Evolutionary conservation across 2,888 invertebrate genomes (phyloP), one percentile per base, ranked within the genome.

Genomic region (Platynereis dumerilii): DNA sequence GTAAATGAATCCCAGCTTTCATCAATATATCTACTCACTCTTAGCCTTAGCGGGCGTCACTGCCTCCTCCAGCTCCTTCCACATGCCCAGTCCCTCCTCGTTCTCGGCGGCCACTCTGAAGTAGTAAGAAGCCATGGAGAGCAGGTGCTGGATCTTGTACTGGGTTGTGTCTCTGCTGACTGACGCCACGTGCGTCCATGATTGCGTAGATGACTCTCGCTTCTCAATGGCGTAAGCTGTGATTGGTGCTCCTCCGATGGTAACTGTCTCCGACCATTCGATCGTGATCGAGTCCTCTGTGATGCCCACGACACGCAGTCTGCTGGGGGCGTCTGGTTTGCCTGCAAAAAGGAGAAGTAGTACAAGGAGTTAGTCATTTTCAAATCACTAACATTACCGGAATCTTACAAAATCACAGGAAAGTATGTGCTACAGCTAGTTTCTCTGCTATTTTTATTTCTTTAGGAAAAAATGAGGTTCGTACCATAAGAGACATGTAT

Each of bases 51-150:
- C 66, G 17, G 69, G 71, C 28, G 53, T 60, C 52, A 72, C 68
- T 22, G 67, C 66, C 53, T 75, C 75, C 7, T 60, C 42, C 22
- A 75, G 58, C 54, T 73, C 72, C 20, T 65, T 56, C 42, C 60
- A 69, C 29, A 57, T 22, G 10, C 70, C 72, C 15, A 66, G 27
- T 20, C 94, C 94, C 80, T 92, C 92, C 74, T 93, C 88, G 85
- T 94, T 94, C 63, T 92, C 87, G 0, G 94, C 92, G 77, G 93
- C 92, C 10, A 94, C 89, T 63, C 94, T 88, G 84, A 94, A 92
- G 81, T 91, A 91, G 82, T 94, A 94, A 28, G 63, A 45, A 42
- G 52, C 28, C 45, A 61, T 67, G 22, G 64, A 58, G 7, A 61
- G 59, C 39, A 76, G 67, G 39, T 67, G 27, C 39, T 58, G 58